A percentile compares a stretch with the other conserved stretches of the same genome.
These are phyloP conservation scores for Tethya wilhelma DNA, from an alignment of 37 sponge, comb jelly and placozoan genomes.

Conservation along the genomic window DNA sequence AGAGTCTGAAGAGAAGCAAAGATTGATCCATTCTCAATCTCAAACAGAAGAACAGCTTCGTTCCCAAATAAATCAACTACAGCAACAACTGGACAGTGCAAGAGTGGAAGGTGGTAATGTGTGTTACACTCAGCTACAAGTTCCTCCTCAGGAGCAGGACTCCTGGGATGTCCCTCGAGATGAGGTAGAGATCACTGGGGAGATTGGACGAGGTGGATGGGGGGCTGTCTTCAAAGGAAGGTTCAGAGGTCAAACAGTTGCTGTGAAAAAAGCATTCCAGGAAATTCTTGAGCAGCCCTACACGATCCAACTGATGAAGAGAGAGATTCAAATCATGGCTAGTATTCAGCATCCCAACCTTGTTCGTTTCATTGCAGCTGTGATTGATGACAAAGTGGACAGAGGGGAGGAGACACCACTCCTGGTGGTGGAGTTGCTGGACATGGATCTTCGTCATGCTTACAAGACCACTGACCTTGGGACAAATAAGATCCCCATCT, in stretches of 20 bases:
- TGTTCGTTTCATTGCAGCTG: constrained; percentile 66
- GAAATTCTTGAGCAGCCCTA: constrained; percentile 16
- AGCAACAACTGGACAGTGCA: no score
- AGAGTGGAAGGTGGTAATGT: no score
- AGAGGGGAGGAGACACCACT: constrained; percentile 6
- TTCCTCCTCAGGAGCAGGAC: no score
- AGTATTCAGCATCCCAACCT: constrained; percentile 67
- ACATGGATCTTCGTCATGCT: constrained; percentile 52
- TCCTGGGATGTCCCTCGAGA: no score
- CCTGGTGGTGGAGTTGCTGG: constrained; percentile 75
- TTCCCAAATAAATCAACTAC: no score
- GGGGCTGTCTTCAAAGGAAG: constrained; percentile 56
- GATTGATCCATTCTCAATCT: no score
- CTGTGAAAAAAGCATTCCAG: constrained; percentile 64
- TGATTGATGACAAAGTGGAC: constrained; percentile 22
- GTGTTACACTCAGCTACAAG: no score
- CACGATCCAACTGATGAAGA: constrained; percentile 14
- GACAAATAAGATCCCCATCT: constrained; percentile 1
- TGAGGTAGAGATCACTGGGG: no score
- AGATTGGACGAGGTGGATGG: no score
- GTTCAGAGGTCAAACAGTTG: constrained; percentile 59
- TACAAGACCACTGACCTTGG: constrained; percentile 11
- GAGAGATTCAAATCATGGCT: constrained; percentile 60
- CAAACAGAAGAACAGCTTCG: no score
- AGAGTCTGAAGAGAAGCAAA: no score